Percentiles rank a stretch among this genome's conserved stretches.
These are phyloP conservation scores for Saguinus imperator DNA, from an alignment of 2,113 vertebrate genomes.

Conservation along the genomic window DNA sequence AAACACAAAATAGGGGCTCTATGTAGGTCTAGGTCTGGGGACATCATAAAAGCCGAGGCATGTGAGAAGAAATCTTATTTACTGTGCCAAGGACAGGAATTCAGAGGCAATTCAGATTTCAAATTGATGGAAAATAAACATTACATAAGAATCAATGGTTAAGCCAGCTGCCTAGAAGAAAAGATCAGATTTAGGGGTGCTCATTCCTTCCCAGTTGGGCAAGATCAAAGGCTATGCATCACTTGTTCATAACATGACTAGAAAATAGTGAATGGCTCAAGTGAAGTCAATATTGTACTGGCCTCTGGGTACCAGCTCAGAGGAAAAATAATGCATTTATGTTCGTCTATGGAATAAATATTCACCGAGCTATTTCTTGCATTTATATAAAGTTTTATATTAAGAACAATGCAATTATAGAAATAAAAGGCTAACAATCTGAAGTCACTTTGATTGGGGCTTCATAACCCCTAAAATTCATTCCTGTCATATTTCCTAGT, in stretches of 20 bases:
- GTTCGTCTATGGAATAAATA: background rate
- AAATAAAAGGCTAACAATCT: background rate
- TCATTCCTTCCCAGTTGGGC: background rate
- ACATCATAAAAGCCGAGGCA: background rate
- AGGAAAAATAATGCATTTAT: background rate
- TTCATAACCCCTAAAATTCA: background rate
- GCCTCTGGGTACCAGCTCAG: background rate
- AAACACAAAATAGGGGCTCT: background rate
- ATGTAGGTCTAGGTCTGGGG: too few species aligned
- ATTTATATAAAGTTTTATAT: background rate
- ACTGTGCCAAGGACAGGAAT: background rate
- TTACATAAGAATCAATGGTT: background rate
- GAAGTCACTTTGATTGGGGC: background rate
- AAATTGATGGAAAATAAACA: background rate
- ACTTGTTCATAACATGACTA: background rate
- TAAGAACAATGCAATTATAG: background rate
- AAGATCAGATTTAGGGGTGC: background rate
- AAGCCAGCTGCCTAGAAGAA: background rate
- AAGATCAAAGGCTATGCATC: background rate
- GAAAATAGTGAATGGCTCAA: background rate
- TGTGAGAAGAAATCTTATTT: background rate
- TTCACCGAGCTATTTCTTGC: background rate
- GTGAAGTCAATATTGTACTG: background rate
- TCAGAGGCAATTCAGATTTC: background rate
- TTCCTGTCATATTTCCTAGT: background rate